Evolutionary conservation across 2,888 invertebrate genomes (phyloP).

Genomic region (Mimas tiliae): DNA sequence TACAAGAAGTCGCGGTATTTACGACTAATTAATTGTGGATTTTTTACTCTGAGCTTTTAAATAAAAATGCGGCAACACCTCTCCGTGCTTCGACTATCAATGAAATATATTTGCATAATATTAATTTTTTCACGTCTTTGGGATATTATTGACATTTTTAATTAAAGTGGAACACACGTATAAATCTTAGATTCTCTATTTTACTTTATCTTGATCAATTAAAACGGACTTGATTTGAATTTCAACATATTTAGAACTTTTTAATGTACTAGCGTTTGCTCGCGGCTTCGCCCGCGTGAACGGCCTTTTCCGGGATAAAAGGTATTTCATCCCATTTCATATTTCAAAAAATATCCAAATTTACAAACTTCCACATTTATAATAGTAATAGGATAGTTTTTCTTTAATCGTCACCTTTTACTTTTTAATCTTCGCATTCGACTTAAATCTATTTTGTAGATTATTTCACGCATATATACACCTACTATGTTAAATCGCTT

Average conservation of each 20-base stretch:
- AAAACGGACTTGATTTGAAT: not conserved
- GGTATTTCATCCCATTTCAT: too few species aligned
- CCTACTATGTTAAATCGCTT: too few species aligned
- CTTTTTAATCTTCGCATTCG: too few species aligned
- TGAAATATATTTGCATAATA: conserved; percentile 22
- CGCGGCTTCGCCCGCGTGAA: too few species aligned
- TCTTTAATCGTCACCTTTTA: too few species aligned
- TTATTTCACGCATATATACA: too few species aligned
- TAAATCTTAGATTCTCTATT: conserved; percentile 14
- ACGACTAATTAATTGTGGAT: conserved; percentile 24
- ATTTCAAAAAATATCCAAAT: too few species aligned
- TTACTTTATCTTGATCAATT: not conserved
- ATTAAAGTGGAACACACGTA: conserved; percentile 3
- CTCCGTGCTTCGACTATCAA: conserved; percentile 18
- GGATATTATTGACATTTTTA: conserved; percentile 1
- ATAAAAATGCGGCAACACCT: conserved; percentile 9
- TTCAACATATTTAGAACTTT: not conserved
- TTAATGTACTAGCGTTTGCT: too few species aligned
- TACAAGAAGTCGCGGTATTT: conserved; percentile 25
- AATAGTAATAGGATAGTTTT: too few species aligned
- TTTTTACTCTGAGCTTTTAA: conserved; percentile 17
- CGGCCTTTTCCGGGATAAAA: too few species aligned
- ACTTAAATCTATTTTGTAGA: too few species aligned
- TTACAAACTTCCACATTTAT: too few species aligned
- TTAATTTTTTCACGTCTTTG: conserved; percentile 8